These are phyloP conservation scores for Ctenosaura bakeri DNA, from an alignment of 2,797 vertebrate genomes.

Conservation along the genomic window DNA sequence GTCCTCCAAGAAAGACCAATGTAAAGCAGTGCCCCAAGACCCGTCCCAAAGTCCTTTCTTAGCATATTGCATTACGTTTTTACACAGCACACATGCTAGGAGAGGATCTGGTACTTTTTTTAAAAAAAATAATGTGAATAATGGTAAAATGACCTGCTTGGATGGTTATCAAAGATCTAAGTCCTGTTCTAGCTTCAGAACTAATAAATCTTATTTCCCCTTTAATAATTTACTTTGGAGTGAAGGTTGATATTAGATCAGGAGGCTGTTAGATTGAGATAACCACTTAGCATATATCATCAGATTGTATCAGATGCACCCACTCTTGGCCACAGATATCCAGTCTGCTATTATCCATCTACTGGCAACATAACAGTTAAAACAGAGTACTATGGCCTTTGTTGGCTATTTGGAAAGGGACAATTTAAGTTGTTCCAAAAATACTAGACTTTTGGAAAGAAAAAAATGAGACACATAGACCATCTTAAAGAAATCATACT, in stretches of 20 bases:
- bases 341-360: background rate
- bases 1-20: no score
- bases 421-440: background rate
- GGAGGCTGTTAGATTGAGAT: no score
- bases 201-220: background rate
- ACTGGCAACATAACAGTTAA: background rate
- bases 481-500: background rate
- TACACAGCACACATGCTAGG: background rate
- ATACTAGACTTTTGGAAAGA: background rate
- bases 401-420: background rate
- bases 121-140: background rate
- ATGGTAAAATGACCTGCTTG: rapidly evolving
- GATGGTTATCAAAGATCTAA: background rate
- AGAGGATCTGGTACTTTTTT: slow-evolving; percentile 3
- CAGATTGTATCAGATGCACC: background rate
- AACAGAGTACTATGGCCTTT: background rate
- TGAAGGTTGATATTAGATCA: background rate
- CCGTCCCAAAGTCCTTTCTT: no score
- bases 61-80: no score
- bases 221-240: background rate
- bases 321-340: background rate
- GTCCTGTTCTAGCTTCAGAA: background rate
- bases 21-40: no score
- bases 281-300: no score
- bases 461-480: background rate